Base-by-base conservation (phyloP, 2,113 vertebrate species). In the Prunella fulvescens region DNA sequence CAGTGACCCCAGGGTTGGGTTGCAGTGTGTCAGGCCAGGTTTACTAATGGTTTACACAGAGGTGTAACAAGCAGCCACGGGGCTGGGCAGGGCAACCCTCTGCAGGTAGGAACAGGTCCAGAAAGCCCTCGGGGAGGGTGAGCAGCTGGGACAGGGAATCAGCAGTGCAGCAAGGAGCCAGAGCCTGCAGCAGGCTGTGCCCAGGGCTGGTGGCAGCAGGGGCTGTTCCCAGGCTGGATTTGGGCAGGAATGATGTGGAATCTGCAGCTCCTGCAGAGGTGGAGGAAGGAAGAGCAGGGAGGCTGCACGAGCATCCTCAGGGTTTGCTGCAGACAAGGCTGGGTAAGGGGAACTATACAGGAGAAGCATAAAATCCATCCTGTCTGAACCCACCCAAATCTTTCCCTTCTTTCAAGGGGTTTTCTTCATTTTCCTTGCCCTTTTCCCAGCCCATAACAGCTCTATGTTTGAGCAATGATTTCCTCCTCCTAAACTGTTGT, bases 301-400 rank as follows among this genome's bases (percentile, higher is more conserved):
- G 79, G 45, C 14, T 66, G 44, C 10, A 0, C 0, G 6, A 61
- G 67, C 81, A 53, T 66, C 90, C 80, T 50, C 7, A 0, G 35
- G 42, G 72, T 80, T 80, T 1, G 1, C 56, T 58, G 56, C 14
- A 35, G n/a, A 9, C 3, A 0, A 33, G 60, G 66, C 37, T 39
- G 56, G 3, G 0, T 5, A 1, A 40, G 42, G 31, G 45, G 14
- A 24, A 7, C 18, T 58, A 19, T n/a, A 74, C 15, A 2, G 47
- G 25, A 47, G n/a, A 47, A 28, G 13, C 3, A 9, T 13, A 19
- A 78, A 92, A 29, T 35, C 37, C 60, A 54, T 53, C 42, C 19
- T 33, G 44, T 17, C 67, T 51, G 60, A 61, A 20, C 37, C 3
- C 2, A 16, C 15, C 31, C 6, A 26, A 10, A 40, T 11, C 4